Conservation (phyloP, 2,113 vertebrate species). For the Brienomyrus brachyistius region DNA sequence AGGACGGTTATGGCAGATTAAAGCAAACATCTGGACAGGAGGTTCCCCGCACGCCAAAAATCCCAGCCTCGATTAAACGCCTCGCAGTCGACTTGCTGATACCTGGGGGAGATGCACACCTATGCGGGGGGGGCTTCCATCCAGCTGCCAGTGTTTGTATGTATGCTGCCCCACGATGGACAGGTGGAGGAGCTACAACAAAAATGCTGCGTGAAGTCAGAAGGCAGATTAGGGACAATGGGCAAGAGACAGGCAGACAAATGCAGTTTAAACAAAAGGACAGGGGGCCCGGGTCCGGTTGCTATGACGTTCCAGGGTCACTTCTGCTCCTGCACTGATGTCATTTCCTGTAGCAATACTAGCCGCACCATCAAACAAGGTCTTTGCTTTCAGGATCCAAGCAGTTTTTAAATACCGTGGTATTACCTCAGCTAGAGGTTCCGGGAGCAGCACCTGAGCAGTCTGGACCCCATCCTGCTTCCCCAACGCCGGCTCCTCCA, state of each 20-base stretch:
- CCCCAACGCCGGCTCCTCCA: neutral
- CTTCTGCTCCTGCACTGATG: neutral
- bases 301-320: neutral
- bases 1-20: slow-evolving; percentile 7
- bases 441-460: neutral
- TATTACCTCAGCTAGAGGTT: neutral
- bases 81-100: neutral
- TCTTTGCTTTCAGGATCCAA: neutral
- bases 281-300: neutral
- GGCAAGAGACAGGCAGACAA: neutral
- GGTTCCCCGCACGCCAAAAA: neutral
- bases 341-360: neutral
- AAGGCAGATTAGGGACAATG: neutral
- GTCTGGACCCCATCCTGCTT: neutral
- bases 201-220: neutral
- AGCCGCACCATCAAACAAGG: neutral
- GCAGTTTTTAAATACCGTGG: neutral
- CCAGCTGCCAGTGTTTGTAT: neutral
- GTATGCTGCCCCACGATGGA: neutral
- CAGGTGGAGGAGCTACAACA: neutral
- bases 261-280: neutral
- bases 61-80: neutral
- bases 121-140: neutral
- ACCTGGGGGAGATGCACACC: neutral
- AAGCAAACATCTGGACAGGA: neutral